Evolutionary conservation across 2,888 invertebrate species (phyloP).

Genomic region (Yponomeuta malinellus): DNA sequence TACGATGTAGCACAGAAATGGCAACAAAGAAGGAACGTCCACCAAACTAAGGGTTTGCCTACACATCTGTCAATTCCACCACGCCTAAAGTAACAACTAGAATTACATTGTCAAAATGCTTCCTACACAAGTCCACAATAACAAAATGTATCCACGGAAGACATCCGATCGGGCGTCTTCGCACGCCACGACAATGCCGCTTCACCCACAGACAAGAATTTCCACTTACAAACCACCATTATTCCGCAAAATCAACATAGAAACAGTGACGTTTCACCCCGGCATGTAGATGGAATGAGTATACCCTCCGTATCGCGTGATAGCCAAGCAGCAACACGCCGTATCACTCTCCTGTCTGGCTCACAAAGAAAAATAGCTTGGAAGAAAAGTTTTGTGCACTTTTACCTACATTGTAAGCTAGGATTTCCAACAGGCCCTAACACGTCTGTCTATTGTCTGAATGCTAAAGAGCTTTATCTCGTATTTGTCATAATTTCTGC

Average conservation of each 20-base stretch:
- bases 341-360: constrained; percentile 19
- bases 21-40: not conserved
- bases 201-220: not conserved
- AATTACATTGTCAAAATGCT: not conserved
- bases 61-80: not conserved
- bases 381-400: not conserved
- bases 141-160: constrained; percentile 6
- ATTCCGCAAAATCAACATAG: not conserved
- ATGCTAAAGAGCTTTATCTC: too few species aligned
- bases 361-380: not conserved
- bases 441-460: too few species aligned
- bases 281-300: not conserved
- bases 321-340: constrained; percentile 18
- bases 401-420: not conserved
- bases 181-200: not conserved
- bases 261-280: not conserved
- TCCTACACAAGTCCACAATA: not conserved
- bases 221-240: not conserved
- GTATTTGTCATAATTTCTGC: too few species aligned
- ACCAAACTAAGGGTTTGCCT: not conserved
- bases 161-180: not conserved
- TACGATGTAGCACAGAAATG: not conserved
- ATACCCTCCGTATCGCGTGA: constrained; percentile 18
- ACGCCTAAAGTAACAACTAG: not conserved
- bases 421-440: not conserved